Evolutionary conservation across 2,797 vertebrate species (phyloP), one percentile per base, ranked within the genome.

Genomic region (Vultur gryphus): DNA sequence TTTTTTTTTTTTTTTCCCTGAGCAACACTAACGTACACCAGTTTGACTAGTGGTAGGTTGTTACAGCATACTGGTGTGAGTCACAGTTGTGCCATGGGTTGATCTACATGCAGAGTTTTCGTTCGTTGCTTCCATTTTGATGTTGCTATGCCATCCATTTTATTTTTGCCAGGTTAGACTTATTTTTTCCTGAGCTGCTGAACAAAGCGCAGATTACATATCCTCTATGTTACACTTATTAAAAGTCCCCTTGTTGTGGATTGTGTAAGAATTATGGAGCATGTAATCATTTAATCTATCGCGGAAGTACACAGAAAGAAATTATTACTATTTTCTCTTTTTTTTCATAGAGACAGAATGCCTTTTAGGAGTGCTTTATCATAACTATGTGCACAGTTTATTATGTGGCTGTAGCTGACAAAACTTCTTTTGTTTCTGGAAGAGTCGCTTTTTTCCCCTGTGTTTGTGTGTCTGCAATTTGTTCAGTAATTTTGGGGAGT

Each of bases 321-420:
- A 90, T 91, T 84, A 86, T 70, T 90, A 66, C 73, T 67, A 11
- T 78, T 81, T 86, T 81, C 13, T 73, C 20, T 37, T 26, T 23
- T n/a, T 73, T 62, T 48, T 33, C 13, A 5, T 12, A 4, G 12
- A 39, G 41, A 61, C 58, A 79, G 35, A 89, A 58, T 73, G 59
- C 65, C 84, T 51, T 83, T 91, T 81, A 89, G 76, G 92, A 75
- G 57, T 78, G 54, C 79, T 95, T 96, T 83, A 78, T 94, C 75
- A 35, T 64, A 64, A 35, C 52, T 61, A 17, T 48, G 41, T 33
- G 29, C n/a, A 18, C 23, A 23, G 84, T 58, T 73, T 69, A 49
- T 88, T 67, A 67, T 2, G 4, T 69, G 57, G 19, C 77, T 70
- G 33, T 77, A 80, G 75, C 79, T 93, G 64, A 43, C 57, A 48